Conservation (phyloP, 1,140 invertebrate genomes). For the Neodiprion lecontei region DNA sequence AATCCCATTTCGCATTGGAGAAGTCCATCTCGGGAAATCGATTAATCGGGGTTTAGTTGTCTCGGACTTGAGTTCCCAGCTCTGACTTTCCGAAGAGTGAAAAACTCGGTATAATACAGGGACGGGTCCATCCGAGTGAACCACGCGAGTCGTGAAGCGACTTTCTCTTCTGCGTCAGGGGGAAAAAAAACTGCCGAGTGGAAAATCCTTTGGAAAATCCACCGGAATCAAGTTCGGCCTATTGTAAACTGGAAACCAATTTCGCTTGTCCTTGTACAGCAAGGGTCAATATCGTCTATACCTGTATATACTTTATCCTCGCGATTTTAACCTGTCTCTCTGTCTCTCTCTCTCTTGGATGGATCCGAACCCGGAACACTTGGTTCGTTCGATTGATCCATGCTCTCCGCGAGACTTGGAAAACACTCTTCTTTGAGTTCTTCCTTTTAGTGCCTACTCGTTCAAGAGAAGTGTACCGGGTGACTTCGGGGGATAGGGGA, state of each 20-base stretch:
- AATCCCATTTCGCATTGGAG: too few species aligned
- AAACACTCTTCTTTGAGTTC: not conserved
- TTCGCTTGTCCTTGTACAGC: not conserved
- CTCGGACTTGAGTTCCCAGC: not conserved
- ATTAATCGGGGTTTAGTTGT: not conserved
- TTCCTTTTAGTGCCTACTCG: not conserved
- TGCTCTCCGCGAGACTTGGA: not conserved
- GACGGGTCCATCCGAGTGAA: not conserved
- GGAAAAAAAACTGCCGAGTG: not conserved
- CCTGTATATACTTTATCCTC: not conserved
- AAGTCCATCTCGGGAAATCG: not conserved
- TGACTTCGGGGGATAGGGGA: too few species aligned
- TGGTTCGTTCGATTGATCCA: not conserved
- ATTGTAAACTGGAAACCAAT: conserved; percentile 3
- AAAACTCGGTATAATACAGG: not conserved
- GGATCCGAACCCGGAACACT: not conserved
- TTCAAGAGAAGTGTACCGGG: not conserved
- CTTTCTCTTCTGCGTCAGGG: not conserved
- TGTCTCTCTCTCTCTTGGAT: too few species aligned
- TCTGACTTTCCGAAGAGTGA: not conserved
- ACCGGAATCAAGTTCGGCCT: not conserved
- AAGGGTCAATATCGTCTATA: not conserved
- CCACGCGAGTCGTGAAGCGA: too few species aligned
- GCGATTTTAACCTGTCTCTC: not conserved
- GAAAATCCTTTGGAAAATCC: not conserved